A percentile compares a stretch with the other conserved stretches of the same genome.
Evolutionary conservation across 1,140 invertebrate species (phyloP).

Genomic region (Radopholus similis): DNA sequence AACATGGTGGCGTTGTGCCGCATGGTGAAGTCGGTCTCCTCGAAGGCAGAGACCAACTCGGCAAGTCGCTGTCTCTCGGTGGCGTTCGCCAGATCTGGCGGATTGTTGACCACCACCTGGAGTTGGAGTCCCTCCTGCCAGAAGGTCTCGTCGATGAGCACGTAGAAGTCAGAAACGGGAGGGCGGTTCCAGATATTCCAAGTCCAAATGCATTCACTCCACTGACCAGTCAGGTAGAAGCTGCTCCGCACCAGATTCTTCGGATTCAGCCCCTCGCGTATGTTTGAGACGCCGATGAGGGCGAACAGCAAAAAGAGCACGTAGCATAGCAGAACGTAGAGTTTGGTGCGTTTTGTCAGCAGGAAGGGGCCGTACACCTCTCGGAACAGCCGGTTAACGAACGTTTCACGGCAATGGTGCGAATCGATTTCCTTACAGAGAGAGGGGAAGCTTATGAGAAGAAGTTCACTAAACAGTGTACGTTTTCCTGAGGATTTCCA

Average conservation of each 20-base stretch:
- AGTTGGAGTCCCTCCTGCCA: slow-evolving; percentile 60
- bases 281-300: slow-evolving; percentile 78
- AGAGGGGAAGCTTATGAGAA: not conserved
- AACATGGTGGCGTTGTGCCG: slow-evolving; percentile 57
- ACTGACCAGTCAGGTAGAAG: slow-evolving; percentile 55
- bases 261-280: slow-evolving; percentile 67
- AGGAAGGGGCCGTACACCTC: slow-evolving; percentile 72
- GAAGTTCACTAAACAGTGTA: not conserved
- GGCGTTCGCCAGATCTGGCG: slow-evolving; percentile 49
- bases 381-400: slow-evolving; percentile 73
- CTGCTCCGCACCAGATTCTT: slow-evolving; percentile 45
- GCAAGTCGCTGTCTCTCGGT: slow-evolving; percentile 29
- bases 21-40: slow-evolving; percentile 56
- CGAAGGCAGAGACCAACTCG: slow-evolving; percentile 48
- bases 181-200: too few species aligned
- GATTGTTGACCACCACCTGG: slow-evolving; percentile 60
- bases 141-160: slow-evolving; percentile 63
- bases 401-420: slow-evolving; percentile 49
- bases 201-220: too few species aligned
- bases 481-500: not conserved
- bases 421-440: slow-evolving; percentile 10
- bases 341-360: slow-evolving; percentile 74
- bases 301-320: slow-evolving; percentile 76
- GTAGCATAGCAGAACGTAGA: slow-evolving; percentile 75
- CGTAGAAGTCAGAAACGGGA: slow-evolving; percentile 60